Evolutionary conservation across 2,797 vertebrate species (phyloP), one percentile per base, ranked within the genome.

Genomic region (Enteromius anoplus): DNA sequence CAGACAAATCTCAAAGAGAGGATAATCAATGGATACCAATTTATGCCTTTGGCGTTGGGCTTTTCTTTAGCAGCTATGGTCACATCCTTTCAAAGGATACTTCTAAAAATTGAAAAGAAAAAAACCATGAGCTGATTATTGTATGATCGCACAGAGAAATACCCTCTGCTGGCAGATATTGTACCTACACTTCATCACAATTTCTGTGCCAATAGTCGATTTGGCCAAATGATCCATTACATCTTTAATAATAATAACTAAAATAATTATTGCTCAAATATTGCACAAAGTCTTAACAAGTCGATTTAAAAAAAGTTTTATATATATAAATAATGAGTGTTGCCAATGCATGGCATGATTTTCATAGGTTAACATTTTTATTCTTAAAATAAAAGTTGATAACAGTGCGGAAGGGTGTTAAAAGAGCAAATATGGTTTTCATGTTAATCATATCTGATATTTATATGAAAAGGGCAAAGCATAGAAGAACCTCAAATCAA

Each of bases 111-210:
- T 55, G 29, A 71, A 58, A 53, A 70, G 15, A 21, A 10, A 32
- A 81, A 58, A 40, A 71, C 70, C 21, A 70, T 37, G 65, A 88
- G 34, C 34, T 85, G 73, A 75, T 80, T 66, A 81, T 83, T 75
- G 60, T 53, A 64, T 68, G 42, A 70, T 60, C 40, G 69, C 69
- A 80, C 51, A 83, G 34, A 51, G 19, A 65, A 47, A 11, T 34
- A 29, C 26, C 65, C 76, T 82, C 53, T 4, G 60, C 26, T 60
- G 4, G n/a, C 11, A 62, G 15, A 45, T 64, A 23, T 40, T 58
- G 21, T 40, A 75, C 15, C 19, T 58, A 40, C 72, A 53, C 29
- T 6, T 51, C 51, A 11, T 32, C 8, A 51, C 26, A 23, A 14
- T 42, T 47, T 47, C n/a, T 45, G 12, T 3, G 15, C 23, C 17